Conservation (phyloP, 2,113 vertebrate species). For the Perccottus glenii region DNA sequence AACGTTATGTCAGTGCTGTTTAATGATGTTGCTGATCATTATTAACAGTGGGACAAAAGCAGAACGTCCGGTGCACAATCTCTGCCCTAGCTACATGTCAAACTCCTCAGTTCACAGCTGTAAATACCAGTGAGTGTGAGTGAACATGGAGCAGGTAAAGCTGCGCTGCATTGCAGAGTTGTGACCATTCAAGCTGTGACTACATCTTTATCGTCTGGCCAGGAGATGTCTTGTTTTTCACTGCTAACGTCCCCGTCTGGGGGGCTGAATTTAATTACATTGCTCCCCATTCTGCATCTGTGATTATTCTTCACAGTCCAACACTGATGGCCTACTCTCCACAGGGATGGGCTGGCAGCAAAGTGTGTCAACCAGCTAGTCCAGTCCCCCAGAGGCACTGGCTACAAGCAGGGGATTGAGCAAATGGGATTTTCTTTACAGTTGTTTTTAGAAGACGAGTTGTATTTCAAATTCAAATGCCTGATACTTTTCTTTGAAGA, state of each 20-base stretch:
- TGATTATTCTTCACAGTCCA: constrained; percentile 67
- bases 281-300: constrained; percentile 54
- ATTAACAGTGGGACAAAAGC: constrained; percentile 35
- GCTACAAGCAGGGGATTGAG: constrained; percentile 23
- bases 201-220: constrained; percentile 31
- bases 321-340: constrained; percentile 56
- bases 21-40: constrained; percentile 40
- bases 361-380: constrained; percentile 58
- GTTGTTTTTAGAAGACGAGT: constrained; percentile 14
- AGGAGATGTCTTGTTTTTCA: constrained; percentile 29
- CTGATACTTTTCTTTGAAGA: not conserved
- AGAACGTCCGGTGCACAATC: constrained; percentile 16
- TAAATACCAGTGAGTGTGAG: not conserved
- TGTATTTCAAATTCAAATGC: constrained; percentile 1
- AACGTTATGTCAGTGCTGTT: constrained; percentile 45
- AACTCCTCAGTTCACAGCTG: constrained; percentile 2
- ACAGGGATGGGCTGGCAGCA: constrained; percentile 37
- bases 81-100: constrained; percentile 20
- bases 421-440: constrained; percentile 22
- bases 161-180: constrained; percentile 50
- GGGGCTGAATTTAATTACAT: constrained; percentile 62
- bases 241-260: constrained; percentile 45
- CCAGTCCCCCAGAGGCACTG: constrained; percentile 27
- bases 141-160: constrained; percentile 16
- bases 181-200: constrained; percentile 4